Conservation (phyloP, 2,797 vertebrate genomes). For the Mormyrops attenuatus region DNA sequence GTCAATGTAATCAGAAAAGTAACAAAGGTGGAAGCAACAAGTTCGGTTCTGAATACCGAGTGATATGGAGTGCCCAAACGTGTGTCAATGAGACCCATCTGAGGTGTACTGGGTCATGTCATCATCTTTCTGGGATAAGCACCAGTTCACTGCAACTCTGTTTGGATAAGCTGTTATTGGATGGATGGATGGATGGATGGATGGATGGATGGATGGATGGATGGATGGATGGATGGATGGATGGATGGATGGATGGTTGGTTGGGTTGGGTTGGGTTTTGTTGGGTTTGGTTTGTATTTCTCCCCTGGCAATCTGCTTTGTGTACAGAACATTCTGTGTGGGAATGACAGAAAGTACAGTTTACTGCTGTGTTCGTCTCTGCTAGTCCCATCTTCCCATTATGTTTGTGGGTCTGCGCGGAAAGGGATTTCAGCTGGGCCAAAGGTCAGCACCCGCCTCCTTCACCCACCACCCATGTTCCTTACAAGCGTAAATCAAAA, state of each 20-base stretch:
- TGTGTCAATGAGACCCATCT: not conserved
- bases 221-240: not conserved
- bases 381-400: not conserved
- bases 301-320: not conserved
- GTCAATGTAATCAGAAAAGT: not conserved
- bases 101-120: not conserved
- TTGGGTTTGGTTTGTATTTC: not conserved
- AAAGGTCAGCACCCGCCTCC: slow-evolving; percentile 11
- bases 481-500: not conserved
- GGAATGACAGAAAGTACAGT: not conserved
- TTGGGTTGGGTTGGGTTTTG: too few relatives aligned
- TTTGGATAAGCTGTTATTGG: not conserved
- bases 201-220: not conserved
- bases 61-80: not conserved
- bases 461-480: not conserved
- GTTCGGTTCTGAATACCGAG: not conserved
- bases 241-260: not conserved
- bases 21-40: not conserved
- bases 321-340: not conserved
- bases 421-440: not conserved
- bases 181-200: not conserved
- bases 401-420: not conserved
- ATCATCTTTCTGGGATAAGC: not conserved
- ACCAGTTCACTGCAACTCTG: not conserved
- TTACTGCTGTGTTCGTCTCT: not conserved